These are phyloP conservation scores for Agrochola lota DNA, from an alignment of 2,888 invertebrate genomes.

Conservation along the genomic window DNA sequence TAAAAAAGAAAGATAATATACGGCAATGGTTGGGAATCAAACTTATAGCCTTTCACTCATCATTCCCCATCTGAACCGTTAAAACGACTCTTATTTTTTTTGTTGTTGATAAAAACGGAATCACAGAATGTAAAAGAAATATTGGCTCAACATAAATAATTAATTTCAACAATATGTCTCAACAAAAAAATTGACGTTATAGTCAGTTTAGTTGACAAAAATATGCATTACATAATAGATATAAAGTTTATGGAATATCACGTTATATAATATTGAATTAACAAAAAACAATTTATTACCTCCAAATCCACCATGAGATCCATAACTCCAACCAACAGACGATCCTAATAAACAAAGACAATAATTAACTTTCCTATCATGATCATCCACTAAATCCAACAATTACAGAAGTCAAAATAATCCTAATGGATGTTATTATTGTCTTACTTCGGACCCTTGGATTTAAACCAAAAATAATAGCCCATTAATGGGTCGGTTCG, in stretches of 20 bases:
- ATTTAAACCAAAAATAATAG: slow-evolving; percentile 16
- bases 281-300: slow-evolving; percentile 20
- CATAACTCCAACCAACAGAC: slow-evolving; percentile 5
- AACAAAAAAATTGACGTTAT: neutral
- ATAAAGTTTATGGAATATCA: too few species aligned
- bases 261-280: neutral
- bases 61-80: neutral
- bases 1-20: neutral
- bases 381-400: neutral
- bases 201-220: neutral
- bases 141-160: neutral
- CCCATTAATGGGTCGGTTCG: slow-evolving; percentile 4
- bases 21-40: neutral
- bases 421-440: slow-evolving; percentile 25
- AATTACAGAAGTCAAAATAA: slow-evolving; percentile 20
- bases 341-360: slow-evolving; percentile 38
- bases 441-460: neutral
- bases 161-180: too few species aligned
- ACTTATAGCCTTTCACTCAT: neutral
- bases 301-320: slow-evolving; percentile 30
- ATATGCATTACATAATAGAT: neutral
- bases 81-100: too few species aligned
- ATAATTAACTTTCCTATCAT: slow-evolving; percentile 14
- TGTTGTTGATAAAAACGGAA: neutral
- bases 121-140: neutral